Conservation (phyloP, 2,888 invertebrate genomes). For the Cephus sareptanus region DNA sequence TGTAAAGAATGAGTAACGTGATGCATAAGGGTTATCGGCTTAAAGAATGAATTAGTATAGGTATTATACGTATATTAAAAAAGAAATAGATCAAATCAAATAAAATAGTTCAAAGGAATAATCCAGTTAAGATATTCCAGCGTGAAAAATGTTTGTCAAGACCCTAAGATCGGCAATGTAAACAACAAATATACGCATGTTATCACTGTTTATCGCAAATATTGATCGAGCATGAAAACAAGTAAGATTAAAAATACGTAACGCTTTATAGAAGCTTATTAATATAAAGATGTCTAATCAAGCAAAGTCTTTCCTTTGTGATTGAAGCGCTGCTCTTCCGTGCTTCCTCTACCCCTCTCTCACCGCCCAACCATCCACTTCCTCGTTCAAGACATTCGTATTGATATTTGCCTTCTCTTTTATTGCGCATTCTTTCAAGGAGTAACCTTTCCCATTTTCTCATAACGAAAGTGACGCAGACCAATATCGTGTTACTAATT, state of each 20-base stretch:
- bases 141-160: neutral
- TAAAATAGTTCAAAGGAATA: neutral
- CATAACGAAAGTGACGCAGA: slow-evolving; percentile 5
- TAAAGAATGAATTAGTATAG: neutral
- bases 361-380: neutral
- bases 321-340: slow-evolving; percentile 4
- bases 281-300: slow-evolving; percentile 21
- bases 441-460: slow-evolving; percentile 2
- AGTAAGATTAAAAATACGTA: slow-evolving; percentile 19
- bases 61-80: neutral
- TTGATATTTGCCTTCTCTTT: slow-evolving; percentile 49
- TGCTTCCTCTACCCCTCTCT: neutral
- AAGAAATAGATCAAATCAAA: neutral
- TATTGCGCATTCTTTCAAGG: slow-evolving; percentile 31
- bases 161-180: neutral
- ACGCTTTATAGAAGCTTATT: slow-evolving; percentile 30
- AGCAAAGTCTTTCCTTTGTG: slow-evolving; percentile 12
- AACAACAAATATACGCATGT: neutral
- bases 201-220: slow-evolving; percentile 22
- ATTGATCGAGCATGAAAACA: slow-evolving; percentile 23
- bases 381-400: slow-evolving; percentile 24
- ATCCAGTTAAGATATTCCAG: neutral
- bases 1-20: no score
- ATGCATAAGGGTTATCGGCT: no score
- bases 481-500: slow-evolving; percentile 33